Base-by-base conservation (phyloP, 2,797 vertebrate genomes). In the Eulemur albifrons region DNA sequence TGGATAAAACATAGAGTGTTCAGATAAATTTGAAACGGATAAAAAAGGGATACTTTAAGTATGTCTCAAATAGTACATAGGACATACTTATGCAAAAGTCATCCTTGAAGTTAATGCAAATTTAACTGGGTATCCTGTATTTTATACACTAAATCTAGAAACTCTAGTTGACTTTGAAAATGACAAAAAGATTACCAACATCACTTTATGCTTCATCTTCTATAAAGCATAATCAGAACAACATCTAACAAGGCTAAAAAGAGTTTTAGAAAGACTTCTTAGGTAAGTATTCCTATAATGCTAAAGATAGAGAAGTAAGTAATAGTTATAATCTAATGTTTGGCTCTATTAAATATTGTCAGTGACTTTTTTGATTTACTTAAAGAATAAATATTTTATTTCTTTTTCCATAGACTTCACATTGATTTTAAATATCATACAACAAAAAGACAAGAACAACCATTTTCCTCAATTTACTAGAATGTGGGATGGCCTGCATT, bases 341-440 rank as follows among this genome's bases (percentile, higher is more conserved):
- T 87, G 67, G 7, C 21, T 83, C 27, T 35, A 76, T 4, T 70
- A 59, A 87, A 90, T 52, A 54, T 38, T 76, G 21, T 89, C 80
- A 92, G 20, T 73, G 50, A 90, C 25, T 4, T 92, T 87, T 96
- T 57, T 76, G 14, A 63, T 90, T 90, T 93, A 86, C 48, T 90
- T 90, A 80, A 38, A 85, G 27, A 90, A 40, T 79, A 79, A 43
- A 57, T 43, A 50, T 63, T 72, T 88, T 52, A 9, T 79, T 83
- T 93, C 7, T 40, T 77, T 88, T 85, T 77, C 43, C 73, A 32
- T 54, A 85, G 40, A 79, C 4, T 57, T 87, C n/a, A 63, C 5
- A 20, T 79, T 93, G 38, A 81, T 97, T 70, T 96, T 87, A 69
- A 90, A 48, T 80, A 30, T 50, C 50, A 76, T 38, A 79, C 2